phyloP scores from a whole-genome alignment of 2,888 invertebrate species.

The Carterocephalus palaemon region DNA sequence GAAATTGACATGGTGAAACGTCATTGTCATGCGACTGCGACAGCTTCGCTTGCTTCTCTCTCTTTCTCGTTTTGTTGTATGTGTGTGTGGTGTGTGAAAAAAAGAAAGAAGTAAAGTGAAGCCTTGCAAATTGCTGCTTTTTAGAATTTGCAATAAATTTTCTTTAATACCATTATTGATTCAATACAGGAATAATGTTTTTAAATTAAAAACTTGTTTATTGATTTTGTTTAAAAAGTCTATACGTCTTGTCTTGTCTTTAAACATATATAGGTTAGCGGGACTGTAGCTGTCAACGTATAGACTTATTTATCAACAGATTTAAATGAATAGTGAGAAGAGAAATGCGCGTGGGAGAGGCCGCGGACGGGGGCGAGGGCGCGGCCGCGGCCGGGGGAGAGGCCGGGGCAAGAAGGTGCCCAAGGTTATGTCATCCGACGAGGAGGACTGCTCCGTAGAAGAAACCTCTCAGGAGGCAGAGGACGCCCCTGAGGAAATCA shows the following conservation, averaged over 20 bases:
- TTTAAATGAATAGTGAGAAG: slow-evolving; percentile 73
- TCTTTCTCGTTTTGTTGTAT: no score
- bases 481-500: slow-evolving; percentile 65
- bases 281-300: slow-evolving; percentile 6
- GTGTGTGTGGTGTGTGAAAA: no score
- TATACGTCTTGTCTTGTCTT: slow-evolving; percentile 19
- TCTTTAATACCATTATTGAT: no score
- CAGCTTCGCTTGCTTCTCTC: no score
- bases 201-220: no score
- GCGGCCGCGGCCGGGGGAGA: slow-evolving; percentile 84
- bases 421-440: slow-evolving; percentile 83
- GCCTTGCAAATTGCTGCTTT: no score
- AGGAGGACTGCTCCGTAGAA: slow-evolving; percentile 74
- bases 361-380: slow-evolving; percentile 87
- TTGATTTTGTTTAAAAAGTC: no score
- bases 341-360: slow-evolving; percentile 85
- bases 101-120: no score
- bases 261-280: slow-evolving; percentile 15
- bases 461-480: slow-evolving; percentile 75
- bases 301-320: slow-evolving; percentile 18
- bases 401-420: slow-evolving; percentile 86
- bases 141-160: no score
- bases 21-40: no score
- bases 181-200: no score
- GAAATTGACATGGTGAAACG: no score